Percentiles rank a stretch among this genome's conserved stretches.
Conservation (phyloP, 2,113 vertebrate species). For the Leiothrix lutea region DNA sequence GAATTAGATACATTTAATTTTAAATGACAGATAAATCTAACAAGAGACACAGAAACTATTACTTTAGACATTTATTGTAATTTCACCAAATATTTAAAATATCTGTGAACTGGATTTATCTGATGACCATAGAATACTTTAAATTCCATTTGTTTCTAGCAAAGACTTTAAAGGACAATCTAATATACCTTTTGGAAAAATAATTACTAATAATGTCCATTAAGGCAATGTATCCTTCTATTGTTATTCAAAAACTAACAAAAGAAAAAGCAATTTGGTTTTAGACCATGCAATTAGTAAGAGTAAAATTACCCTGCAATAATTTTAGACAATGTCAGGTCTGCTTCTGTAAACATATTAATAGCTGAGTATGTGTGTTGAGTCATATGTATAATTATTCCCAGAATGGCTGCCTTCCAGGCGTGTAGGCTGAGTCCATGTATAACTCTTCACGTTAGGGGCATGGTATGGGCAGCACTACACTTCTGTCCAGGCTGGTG, state of each 20-base stretch:
- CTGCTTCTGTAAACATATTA: slow-evolving; percentile 28
- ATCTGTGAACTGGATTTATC: neutral
- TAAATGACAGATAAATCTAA: neutral
- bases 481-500: neutral
- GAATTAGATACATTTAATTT: neutral
- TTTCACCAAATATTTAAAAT: slow-evolving; percentile 18
- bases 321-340: neutral
- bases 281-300: neutral
- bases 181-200: neutral
- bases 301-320: neutral
- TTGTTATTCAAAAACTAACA: neutral
- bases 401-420: neutral
- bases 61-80: neutral
- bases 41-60: neutral
- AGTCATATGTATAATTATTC: slow-evolving; percentile 39
- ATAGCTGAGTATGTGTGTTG: neutral
- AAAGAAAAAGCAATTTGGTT: neutral
- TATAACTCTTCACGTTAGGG: neutral
- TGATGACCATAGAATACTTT: neutral
- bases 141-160: neutral
- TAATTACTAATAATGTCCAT: neutral
- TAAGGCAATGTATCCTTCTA: neutral
- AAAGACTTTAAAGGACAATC: neutral
- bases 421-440: neutral
- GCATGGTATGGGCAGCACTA: neutral